Evolutionary conservation across 2,888 invertebrate genomes (phyloP).

Genomic region (Microchrysa polita): DNA sequence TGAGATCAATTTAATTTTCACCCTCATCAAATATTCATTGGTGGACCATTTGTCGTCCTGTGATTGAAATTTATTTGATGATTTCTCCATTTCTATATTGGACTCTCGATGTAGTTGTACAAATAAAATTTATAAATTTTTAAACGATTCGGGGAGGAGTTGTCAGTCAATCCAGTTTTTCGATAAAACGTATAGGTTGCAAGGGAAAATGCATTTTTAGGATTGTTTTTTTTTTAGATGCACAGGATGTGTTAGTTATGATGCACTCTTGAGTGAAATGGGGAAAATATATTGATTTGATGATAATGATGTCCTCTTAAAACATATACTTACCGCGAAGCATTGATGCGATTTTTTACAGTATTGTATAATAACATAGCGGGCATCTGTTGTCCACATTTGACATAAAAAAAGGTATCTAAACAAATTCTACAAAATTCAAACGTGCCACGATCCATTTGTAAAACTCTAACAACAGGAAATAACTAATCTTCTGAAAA

Average conservation of each 20-base stretch:
- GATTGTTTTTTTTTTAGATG: too few species aligned
- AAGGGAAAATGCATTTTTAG: too few species aligned
- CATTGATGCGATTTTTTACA: too few species aligned
- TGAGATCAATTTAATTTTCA: conserved; percentile 53
- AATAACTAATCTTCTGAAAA: conserved; percentile 17
- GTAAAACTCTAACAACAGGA: conserved; percentile 26
- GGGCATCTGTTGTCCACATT: too few species aligned
- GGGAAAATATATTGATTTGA: too few species aligned
- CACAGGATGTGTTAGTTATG: too few species aligned
- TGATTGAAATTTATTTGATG: conserved; percentile 35
- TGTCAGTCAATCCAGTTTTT: not conserved
- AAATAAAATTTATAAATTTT: conserved; percentile 8
- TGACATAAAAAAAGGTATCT: too few species aligned
- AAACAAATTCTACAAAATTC: not conserved
- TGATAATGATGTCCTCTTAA: too few species aligned
- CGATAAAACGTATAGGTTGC: not conserved
- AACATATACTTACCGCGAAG: too few species aligned
- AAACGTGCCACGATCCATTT: conserved; percentile 3
- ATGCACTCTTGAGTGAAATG: too few species aligned
- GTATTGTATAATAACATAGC: too few species aligned
- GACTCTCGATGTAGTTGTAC: not conserved
- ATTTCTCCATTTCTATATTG: conserved; percentile 23
- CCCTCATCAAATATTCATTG: conserved; percentile 24
- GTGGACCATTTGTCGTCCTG: not conserved
- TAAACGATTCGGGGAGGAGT: not conserved